These are phyloP conservation scores for Hepsetus odoe DNA, from an alignment of 2,113 vertebrate species.

Conservation along the genomic window DNA sequence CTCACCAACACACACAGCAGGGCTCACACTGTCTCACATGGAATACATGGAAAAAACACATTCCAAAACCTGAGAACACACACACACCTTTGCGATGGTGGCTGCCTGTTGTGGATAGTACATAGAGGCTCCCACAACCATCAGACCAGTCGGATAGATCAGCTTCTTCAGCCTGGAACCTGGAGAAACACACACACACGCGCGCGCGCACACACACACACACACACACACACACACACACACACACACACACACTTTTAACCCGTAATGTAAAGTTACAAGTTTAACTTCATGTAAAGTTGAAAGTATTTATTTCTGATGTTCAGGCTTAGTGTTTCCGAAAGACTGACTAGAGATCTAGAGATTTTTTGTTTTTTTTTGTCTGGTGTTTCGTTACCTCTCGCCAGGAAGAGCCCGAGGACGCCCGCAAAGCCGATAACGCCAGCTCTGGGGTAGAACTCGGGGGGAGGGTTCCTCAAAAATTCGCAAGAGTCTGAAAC, in stretches of 20 bases:
- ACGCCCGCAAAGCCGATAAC: slow-evolving; percentile 89
- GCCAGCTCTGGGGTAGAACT: slow-evolving; percentile 92
- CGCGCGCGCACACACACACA: neutral
- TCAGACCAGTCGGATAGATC: slow-evolving; percentile 81
- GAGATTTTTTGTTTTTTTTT: too few relatives aligned
- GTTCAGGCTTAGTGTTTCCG: too few relatives aligned
- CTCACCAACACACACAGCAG: neutral
- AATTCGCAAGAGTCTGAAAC: slow-evolving; percentile 79
- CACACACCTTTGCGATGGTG: slow-evolving; percentile 78
- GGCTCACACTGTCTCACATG: slow-evolving; percentile 52
- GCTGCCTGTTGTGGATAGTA: slow-evolving; percentile 89
- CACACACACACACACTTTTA: neutral
- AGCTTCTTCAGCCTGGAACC: slow-evolving; percentile 87
- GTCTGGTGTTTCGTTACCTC: slow-evolving; percentile 73
- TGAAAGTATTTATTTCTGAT: too few relatives aligned
- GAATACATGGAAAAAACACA: slow-evolving; percentile 40
- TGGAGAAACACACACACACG: slow-evolving; percentile 41
- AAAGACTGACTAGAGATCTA: too few relatives aligned
- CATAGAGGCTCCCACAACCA: slow-evolving; percentile 81
- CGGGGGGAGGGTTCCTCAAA: slow-evolving; percentile 85
- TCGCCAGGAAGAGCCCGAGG: slow-evolving; percentile 85
- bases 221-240: slow-evolving; percentile 2
- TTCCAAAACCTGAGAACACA: slow-evolving; percentile 55
- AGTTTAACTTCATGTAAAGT: neutral
- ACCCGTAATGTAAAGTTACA: neutral